These are phyloP conservation scores for Trematomus bernacchii DNA, from an alignment of 2,797 vertebrate species.

Conservation along the genomic window DNA sequence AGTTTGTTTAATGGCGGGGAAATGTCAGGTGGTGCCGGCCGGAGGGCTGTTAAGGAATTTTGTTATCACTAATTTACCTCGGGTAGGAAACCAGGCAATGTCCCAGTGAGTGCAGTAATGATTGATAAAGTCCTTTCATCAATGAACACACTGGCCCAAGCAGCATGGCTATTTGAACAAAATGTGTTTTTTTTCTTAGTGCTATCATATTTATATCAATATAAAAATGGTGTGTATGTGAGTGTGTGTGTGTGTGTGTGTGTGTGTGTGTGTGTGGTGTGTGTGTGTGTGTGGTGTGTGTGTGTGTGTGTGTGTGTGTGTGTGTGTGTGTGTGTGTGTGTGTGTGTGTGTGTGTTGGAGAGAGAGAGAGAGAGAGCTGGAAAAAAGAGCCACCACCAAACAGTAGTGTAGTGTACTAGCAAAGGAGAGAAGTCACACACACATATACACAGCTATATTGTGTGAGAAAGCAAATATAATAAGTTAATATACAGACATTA, in stretches of 20 bases:
- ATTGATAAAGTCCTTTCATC: slow-evolving; percentile 72
- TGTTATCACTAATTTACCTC: slow-evolving; percentile 62
- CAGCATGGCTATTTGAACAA: background rate
- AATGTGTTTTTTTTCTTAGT: slow-evolving; percentile 19
- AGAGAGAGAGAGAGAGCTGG: background rate
- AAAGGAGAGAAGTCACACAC: slow-evolving; percentile 41
- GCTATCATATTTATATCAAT: background rate
- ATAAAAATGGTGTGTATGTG: background rate
- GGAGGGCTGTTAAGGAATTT: slow-evolving; percentile 51
- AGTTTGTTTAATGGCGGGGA: slow-evolving; percentile 28
- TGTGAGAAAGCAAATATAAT: slow-evolving; percentile 26
- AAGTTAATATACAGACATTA: slow-evolving; percentile 7
- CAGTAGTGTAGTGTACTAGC: slow-evolving; percentile 36
- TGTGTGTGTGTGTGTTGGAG: background rate
- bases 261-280: background rate
- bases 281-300: background rate
- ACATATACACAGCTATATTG: slow-evolving; percentile 37
- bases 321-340: background rate
- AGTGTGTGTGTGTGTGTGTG: slow-evolving; percentile 1
- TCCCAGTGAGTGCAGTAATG: slow-evolving; percentile 75
- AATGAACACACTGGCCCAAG: slow-evolving; percentile 19
- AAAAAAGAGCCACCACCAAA: slow-evolving; percentile 20
- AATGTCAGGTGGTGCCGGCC: slow-evolving; percentile 45
- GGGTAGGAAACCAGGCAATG: slow-evolving; percentile 48
- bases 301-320: slow-evolving; percentile 2